Evolutionary conservation across 1,140 invertebrate genomes (phyloP).

Genomic region (Metopolophium dirhodum): DNA sequence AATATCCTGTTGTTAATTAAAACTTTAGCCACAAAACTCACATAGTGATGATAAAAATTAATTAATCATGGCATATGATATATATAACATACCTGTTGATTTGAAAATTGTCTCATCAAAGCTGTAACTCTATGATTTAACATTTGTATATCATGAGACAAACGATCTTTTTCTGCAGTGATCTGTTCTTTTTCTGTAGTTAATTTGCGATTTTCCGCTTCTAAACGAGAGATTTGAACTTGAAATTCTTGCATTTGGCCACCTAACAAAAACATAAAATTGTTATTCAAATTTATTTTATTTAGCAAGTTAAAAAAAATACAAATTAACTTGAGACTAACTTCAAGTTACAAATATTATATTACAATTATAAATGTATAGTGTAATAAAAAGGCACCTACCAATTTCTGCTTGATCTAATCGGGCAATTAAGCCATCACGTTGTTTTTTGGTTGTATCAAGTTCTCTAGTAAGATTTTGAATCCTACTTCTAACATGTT

Average conservation of each 20-base stretch:
- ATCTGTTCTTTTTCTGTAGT: slow-evolving; percentile 73
- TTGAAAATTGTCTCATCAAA: slow-evolving; percentile 80
- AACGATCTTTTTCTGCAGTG: slow-evolving; percentile 69
- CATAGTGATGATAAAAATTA: background rate
- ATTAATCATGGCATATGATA: background rate
- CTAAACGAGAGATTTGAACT: slow-evolving; percentile 3
- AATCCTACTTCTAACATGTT: slow-evolving; percentile 44
- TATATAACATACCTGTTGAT: slow-evolving; percentile 58
- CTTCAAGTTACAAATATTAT: background rate
- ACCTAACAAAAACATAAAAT: background rate
- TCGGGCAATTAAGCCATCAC: slow-evolving; percentile 1
- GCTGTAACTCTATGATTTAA: slow-evolving; percentile 75
- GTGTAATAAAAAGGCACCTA: background rate
- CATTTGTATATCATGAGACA: slow-evolving; percentile 76
- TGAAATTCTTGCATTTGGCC: slow-evolving; percentile 5
- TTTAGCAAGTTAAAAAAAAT: too few species aligned
- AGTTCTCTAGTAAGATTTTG: slow-evolving; percentile 33
- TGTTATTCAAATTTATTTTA: background rate
- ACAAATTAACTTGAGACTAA: too few species aligned
- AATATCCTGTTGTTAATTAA: background rate
- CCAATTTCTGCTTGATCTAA: slow-evolving; percentile 34
- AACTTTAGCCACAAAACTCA: background rate
- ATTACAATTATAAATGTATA: background rate
- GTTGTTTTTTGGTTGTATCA: slow-evolving; percentile 47
- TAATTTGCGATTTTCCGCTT: slow-evolving; percentile 50